Conservation (phyloP, 1,140 invertebrate genomes). For the Bombus terrestris region DNA sequence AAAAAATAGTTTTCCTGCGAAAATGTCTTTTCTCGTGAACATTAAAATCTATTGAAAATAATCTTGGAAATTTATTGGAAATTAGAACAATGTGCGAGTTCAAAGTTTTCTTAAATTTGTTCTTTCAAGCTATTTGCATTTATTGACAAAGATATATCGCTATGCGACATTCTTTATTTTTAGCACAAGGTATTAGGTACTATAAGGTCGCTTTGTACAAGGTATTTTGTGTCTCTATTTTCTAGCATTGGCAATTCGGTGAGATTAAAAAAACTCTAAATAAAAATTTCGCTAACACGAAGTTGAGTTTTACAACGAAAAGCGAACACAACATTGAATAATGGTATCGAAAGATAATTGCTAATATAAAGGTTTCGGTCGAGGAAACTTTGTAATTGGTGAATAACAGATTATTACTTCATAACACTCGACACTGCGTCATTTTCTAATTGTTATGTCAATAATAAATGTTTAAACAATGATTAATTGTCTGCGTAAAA, state of each 20-base stretch:
- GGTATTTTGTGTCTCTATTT: not conserved
- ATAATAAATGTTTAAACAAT: not conserved
- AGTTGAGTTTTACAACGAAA: not conserved
- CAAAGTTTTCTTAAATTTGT: not conserved
- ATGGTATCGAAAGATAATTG: not conserved
- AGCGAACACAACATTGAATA: not conserved
- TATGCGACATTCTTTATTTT: not conserved
- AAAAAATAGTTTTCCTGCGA: not conserved
- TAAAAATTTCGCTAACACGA: not conserved
- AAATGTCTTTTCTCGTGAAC: not conserved
- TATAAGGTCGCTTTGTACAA: too few relatives aligned
- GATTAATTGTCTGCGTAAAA: not conserved
- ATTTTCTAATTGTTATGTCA: not conserved
- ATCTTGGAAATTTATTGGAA: not conserved
- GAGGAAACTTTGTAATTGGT: not conserved
- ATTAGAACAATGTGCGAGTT: not conserved
- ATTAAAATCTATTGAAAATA: not conserved
- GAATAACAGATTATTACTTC: not conserved
- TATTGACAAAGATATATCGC: too few relatives aligned
- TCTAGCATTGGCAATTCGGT: not conserved
- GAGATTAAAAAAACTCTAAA: not conserved
- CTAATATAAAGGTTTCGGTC: not conserved
- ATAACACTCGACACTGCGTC: not conserved
- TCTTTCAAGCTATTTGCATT: too few relatives aligned
- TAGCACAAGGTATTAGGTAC: too few relatives aligned